Evolutionary conservation across 1,140 invertebrate species (phyloP).

Genomic region (Euborellia annulipes): DNA sequence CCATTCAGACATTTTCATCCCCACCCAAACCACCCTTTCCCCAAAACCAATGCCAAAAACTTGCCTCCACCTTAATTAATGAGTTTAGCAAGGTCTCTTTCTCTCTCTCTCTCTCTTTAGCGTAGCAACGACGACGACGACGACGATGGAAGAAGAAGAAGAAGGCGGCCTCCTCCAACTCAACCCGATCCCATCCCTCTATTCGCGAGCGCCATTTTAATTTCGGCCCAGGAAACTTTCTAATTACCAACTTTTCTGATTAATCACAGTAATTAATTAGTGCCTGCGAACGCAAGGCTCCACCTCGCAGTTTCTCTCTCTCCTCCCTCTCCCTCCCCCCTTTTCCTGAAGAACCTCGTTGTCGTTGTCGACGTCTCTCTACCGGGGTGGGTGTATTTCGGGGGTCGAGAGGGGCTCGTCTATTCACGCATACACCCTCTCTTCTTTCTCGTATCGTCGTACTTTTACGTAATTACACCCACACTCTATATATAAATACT

Average conservation of each 20-base stretch:
- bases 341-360: too few species aligned
- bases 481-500: too few species aligned
- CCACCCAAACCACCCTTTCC: not conserved
- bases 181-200: constrained; percentile 16
- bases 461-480: too few species aligned
- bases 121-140: constrained; percentile 4
- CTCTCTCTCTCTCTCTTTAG: constrained; percentile 12
- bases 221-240: constrained; percentile 33
- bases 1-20: too few species aligned
- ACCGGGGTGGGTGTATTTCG: too few species aligned
- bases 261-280: constrained; percentile 38
- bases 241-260: constrained; percentile 39
- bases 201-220: constrained; percentile 32
- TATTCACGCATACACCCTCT: too few species aligned
- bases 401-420: too few species aligned
- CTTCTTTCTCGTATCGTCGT: too few species aligned
- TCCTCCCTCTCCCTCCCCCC: not conserved
- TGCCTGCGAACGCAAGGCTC: constrained; percentile 15
- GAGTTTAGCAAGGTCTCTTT: constrained; percentile 30
- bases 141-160: constrained; percentile 12
- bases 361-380: too few species aligned
- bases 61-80: constrained; percentile 30
- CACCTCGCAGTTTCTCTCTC: constrained; percentile 6
- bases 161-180: constrained; percentile 1
- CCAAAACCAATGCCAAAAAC: constrained; percentile 9